Evolutionary conservation across 2,113 vertebrate species (phyloP).

Genomic region (Hydropotes inermis): DNA sequence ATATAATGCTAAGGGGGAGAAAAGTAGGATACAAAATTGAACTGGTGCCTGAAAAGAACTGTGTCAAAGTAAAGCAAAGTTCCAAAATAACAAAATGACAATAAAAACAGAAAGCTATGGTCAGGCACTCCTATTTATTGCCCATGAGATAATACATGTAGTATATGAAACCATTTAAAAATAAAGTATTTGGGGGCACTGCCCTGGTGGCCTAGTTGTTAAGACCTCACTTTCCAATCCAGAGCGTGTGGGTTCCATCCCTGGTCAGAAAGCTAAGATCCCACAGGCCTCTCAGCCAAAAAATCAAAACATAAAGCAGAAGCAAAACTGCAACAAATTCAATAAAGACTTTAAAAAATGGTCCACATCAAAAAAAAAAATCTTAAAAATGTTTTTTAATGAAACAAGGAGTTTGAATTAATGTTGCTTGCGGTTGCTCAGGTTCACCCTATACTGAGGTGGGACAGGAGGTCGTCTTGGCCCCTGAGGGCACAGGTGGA

Average conservation of each 20-base stretch:
- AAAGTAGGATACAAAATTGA: not conserved
- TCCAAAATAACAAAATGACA: not conserved
- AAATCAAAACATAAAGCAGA: not conserved
- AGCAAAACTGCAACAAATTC: not conserved
- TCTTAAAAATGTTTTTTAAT: not conserved
- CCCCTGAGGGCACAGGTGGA: not conserved
- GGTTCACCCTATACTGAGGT: fast-evolving
- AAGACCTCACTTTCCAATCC: not conserved
- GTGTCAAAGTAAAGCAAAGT: not conserved
- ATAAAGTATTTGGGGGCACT: not conserved
- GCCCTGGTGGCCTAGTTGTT: not conserved
- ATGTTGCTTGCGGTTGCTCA: not conserved
- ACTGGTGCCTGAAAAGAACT: not conserved
- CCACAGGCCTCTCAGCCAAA: not conserved
- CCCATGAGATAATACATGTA: not conserved
- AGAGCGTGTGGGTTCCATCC: not conserved
- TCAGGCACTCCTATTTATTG: not conserved
- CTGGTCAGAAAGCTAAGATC: not conserved
- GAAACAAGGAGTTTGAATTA: not conserved
- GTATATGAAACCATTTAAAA: not conserved
- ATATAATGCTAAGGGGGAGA: not conserved
- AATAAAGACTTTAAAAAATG: not conserved
- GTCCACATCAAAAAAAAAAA: not conserved
- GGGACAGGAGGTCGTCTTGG: not conserved
- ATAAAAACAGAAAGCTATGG: not conserved